Percentiles rank a stretch among this genome's conserved stretches.
phyloP scores from a whole-genome alignment of 2,113 vertebrate genomes.

The Sarotherodon lohbergeri region DNA sequence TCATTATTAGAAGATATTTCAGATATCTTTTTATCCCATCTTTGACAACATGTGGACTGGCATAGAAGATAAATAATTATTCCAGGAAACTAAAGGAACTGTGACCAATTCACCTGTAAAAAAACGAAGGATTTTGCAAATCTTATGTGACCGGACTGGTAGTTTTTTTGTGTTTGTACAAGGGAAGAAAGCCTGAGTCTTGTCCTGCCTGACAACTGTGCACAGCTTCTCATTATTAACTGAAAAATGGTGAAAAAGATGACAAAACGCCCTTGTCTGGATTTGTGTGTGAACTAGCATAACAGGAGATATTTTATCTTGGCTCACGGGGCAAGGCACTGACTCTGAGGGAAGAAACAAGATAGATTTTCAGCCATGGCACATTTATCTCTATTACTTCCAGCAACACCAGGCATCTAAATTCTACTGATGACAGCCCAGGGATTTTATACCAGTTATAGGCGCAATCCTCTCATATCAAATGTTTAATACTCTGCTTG shows the following conservation, averaged over 20 bases:
- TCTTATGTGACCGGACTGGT: background rate
- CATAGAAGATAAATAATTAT: background rate
- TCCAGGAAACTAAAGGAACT: background rate
- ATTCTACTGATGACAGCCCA: slow-evolving; percentile 42
- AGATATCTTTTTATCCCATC: background rate
- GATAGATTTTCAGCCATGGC: slow-evolving; percentile 38
- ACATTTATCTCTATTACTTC: slow-evolving; percentile 59
- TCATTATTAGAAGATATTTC: background rate
- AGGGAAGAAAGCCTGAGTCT: background rate
- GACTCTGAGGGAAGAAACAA: slow-evolving; percentile 34
- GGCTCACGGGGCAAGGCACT: slow-evolving; percentile 27
- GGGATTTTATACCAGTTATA: slow-evolving; percentile 37
- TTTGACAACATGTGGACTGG: background rate
- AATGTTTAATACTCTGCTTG: slow-evolving; percentile 22
- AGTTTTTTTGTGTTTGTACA: background rate
- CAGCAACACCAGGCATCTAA: slow-evolving; percentile 48
- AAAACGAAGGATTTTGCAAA: background rate
- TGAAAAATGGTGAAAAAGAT: slow-evolving; percentile 18
- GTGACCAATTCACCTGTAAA: background rate
- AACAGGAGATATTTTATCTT: slow-evolving; percentile 44
- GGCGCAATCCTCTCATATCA: slow-evolving; percentile 40
- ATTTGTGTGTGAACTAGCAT: slow-evolving; percentile 22
- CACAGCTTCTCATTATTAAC: slow-evolving; percentile 17
- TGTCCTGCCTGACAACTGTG: background rate
- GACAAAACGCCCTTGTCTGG: slow-evolving; percentile 19